phyloP scores from a whole-genome alignment of 35 echinoderm and acorn worm genomes.

The Heliocidaris erythrogramma region DNA sequence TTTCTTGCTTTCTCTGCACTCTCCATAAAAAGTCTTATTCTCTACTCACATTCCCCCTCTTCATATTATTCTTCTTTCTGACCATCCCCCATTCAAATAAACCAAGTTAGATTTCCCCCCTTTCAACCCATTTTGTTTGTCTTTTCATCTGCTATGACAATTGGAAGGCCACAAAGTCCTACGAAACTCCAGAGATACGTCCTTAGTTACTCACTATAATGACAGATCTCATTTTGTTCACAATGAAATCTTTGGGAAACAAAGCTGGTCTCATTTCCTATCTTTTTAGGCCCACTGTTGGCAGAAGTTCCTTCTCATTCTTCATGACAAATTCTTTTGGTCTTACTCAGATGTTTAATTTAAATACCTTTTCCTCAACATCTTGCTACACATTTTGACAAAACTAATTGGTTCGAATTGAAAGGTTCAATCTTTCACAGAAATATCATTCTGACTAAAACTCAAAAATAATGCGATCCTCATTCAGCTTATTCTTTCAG shows the following conservation, averaged over 20 bases:
- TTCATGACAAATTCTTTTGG: not conserved
- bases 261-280: not conserved
- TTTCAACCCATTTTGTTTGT: not conserved
- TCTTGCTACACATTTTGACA: not conserved
- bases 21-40: no score
- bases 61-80: no score
- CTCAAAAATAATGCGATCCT: not conserved
- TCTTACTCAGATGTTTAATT: not conserved
- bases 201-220: not conserved
- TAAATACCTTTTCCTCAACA: not conserved
- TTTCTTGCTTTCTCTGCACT: no score
- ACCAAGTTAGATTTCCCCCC: not conserved
- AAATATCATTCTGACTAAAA: not conserved
- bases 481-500: not conserved
- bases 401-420: not conserved
- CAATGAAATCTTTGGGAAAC: not conserved
- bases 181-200: not conserved
- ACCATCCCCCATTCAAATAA: not conserved
- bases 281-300: not conserved
- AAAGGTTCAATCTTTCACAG: not conserved
- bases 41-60: no score
- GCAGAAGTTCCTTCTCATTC: not conserved
- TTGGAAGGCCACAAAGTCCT: not conserved
- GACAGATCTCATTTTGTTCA: not conserved
- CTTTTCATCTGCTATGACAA: not conserved